phyloP scores from a whole-genome alignment of 1,140 invertebrate species.

The Macrobrachium nipponense region DNA sequence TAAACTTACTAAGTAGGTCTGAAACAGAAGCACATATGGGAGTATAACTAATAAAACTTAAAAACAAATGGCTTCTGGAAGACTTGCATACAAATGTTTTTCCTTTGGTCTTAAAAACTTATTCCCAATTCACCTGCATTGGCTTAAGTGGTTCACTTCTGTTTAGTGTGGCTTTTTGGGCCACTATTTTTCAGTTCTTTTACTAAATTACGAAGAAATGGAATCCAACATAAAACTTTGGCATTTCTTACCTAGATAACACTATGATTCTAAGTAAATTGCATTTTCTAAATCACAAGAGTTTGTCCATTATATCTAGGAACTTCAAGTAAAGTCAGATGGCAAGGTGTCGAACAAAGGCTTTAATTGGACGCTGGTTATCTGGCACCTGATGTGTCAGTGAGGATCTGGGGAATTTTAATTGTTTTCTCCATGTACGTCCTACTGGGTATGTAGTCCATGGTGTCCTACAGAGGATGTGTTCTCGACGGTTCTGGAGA shows the following conservation, averaged over 20 bases:
- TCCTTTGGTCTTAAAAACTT: slow-evolving; percentile 16
- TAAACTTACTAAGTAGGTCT: not conserved
- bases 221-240: too few species aligned
- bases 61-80: slow-evolving; percentile 60
- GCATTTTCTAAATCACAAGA: not conserved
- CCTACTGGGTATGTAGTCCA: slow-evolving; percentile 39
- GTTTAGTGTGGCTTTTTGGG: too few species aligned
- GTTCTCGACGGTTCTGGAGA: not conserved
- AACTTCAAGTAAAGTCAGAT: not conserved
- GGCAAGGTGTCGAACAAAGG: slow-evolving; percentile 1
- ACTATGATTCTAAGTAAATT: too few species aligned
- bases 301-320: not conserved
- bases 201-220: too few species aligned
- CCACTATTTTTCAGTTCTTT: too few species aligned
- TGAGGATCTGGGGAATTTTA: slow-evolving; percentile 59
- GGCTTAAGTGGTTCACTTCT: slow-evolving; percentile 16
- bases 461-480: slow-evolving; percentile 16
- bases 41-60: slow-evolving; percentile 51
- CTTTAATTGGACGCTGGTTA: slow-evolving; percentile 58
- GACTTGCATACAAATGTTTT: slow-evolving; percentile 57
- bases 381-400: slow-evolving; percentile 58
- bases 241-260: too few species aligned
- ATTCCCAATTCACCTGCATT: slow-evolving; percentile 26
- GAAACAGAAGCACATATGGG: slow-evolving; percentile 59
- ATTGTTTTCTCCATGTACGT: slow-evolving; percentile 60